Evolutionary conservation across 2,113 vertebrate genomes (phyloP).

Genomic region (Tetraodon nigroviridis): DNA sequence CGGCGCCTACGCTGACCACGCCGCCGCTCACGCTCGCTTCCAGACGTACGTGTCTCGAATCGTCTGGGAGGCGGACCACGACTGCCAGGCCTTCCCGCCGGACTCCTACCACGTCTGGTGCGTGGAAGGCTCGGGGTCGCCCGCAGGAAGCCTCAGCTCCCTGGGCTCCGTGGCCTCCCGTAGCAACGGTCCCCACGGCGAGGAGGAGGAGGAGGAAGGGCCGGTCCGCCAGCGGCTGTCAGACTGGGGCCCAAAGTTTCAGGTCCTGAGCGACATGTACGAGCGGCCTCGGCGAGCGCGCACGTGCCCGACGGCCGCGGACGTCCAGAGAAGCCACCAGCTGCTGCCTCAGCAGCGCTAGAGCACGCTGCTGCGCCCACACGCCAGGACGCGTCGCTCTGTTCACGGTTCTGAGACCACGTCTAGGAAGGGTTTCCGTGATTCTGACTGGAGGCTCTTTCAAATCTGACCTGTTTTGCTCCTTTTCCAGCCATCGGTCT

Average conservation of each 20-base stretch:
- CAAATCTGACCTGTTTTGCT: too few species aligned
- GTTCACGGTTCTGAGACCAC: too few species aligned
- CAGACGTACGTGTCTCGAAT: constrained; percentile 79
- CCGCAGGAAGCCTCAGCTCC: constrained; percentile 81
- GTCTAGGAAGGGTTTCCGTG: not conserved
- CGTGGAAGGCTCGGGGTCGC: constrained; percentile 76
- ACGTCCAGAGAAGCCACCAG: constrained; percentile 13
- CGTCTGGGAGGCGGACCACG: constrained; percentile 79
- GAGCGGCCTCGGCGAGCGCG: constrained; percentile 54
- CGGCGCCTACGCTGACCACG: constrained; percentile 1
- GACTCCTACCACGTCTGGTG: constrained; percentile 80
- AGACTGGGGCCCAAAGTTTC: constrained; percentile 79
- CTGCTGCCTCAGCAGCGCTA: constrained; percentile 55
- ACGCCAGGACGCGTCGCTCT: not conserved
- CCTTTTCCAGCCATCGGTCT: too few species aligned
- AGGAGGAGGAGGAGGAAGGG: constrained; percentile 52
- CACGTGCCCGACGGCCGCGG: constrained; percentile 8
- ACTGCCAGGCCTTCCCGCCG: constrained; percentile 67
- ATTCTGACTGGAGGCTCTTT: not conserved
- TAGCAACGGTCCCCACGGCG: not conserved
- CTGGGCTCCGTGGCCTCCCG: constrained; percentile 65
- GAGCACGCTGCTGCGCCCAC: constrained; percentile 27
- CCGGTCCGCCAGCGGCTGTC: constrained; percentile 68
- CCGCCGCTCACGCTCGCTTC: constrained; percentile 70
- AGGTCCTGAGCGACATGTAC: constrained; percentile 76